phyloP scores from a whole-genome alignment of 2,113 vertebrate genomes.

The Platysteira castanea region DNA sequence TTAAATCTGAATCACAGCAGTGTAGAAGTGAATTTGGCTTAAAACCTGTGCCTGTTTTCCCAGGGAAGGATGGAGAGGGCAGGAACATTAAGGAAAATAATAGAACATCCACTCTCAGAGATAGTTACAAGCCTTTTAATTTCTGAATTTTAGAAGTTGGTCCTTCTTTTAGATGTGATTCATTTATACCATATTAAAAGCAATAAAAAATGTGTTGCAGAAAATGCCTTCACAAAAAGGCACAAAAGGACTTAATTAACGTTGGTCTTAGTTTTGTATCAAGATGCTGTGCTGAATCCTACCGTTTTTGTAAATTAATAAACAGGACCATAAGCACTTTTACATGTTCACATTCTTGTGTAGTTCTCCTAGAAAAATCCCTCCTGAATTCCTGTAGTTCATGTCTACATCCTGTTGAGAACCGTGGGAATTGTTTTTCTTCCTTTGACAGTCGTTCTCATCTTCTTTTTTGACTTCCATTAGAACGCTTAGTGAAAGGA shows the following conservation, averaged over 20 bases:
- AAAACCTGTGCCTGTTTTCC: background rate
- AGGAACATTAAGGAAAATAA: background rate
- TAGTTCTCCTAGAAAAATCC: background rate
- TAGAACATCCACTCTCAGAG: background rate
- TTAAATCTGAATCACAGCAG: background rate
- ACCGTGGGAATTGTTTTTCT: background rate
- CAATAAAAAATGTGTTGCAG: background rate
- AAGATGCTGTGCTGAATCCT: background rate
- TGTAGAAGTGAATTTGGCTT: background rate
- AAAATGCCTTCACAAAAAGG: background rate
- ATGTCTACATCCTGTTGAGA: background rate
- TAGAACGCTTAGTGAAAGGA: background rate
- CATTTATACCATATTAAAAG: background rate
- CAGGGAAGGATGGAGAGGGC: background rate
- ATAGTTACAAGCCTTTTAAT: background rate
- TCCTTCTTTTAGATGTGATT: background rate
- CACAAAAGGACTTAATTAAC: background rate
- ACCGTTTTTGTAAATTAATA: background rate
- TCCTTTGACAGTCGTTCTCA: background rate
- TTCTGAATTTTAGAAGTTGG: background rate
- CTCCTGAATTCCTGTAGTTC: background rate
- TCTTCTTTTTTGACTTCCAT: background rate
- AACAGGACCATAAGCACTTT: background rate
- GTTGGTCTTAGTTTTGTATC: background rate
- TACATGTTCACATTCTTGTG: background rate